Evolutionary conservation across 2,888 invertebrate genomes (phyloP), one percentile per base, ranked within the genome.

Genomic region (Sacculina carcini): DNA sequence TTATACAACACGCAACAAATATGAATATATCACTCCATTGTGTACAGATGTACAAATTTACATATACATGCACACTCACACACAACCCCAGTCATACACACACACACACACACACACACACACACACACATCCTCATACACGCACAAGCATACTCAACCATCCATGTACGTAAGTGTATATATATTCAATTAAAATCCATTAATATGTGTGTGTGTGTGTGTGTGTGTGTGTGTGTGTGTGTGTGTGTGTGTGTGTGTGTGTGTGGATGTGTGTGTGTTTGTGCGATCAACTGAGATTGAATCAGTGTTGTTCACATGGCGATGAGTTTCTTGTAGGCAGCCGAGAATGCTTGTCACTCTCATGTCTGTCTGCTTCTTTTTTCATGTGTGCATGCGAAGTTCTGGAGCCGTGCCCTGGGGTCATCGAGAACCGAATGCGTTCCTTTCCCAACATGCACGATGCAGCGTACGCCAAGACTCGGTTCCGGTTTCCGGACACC

Each of bases 371-470:
- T 2, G 1, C 5, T 5, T 7, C n/a, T 28, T 26, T 31, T 50
- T 58, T 55, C 57, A 56, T 55, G 52, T 67, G n/a, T n/a, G n/a
- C n/a, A n/a, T n/a, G n/a, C 67, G 16, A 64, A 92, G 90, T 76
- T 16, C 71, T 89, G 51, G 73, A 72, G 23, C 83, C 84, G 2
- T 70, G 74, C 49, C 71, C 77, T 39, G 75, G 79, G 59, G 73
- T 73, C 50, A 73, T 87, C 61, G 74, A 78, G 48, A 69, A 73
- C 21, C 73, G 76, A 54, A 69, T 87, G 9, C 73, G 79, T 14
- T 72, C 71, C 36, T 78, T 79, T 62, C 83, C 86, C 0, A 80
- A 86, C 61, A 73, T 94, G 60, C 85, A 94, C 62, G 90, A 92
- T 62, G 68, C 71, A 36, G 68, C 70, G 1, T 78, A 79, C 61